Conservation (phyloP, 37 sponge, comb jelly and placozoan species). For the Aplysina aerophoba region DNA sequence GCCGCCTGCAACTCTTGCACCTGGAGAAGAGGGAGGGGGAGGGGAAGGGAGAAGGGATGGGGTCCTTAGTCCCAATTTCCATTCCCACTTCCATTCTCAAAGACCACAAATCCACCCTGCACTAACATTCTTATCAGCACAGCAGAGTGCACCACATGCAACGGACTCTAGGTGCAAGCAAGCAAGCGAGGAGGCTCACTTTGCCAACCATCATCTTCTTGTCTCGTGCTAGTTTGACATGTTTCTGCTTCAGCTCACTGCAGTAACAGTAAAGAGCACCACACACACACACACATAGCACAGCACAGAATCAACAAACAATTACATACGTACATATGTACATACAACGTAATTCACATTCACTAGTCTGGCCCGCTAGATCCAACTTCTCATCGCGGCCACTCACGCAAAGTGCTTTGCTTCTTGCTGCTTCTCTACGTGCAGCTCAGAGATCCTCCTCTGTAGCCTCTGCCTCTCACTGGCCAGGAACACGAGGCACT, state of each 20-base stretch:
- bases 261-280: neutral
- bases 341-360: neutral
- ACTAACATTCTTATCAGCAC: neutral
- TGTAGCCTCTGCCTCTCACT: slow-evolving; percentile 43
- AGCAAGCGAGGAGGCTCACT: slow-evolving; percentile 23
- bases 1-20: slow-evolving; percentile 66
- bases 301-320: neutral
- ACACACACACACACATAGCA: neutral
- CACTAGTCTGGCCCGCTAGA: neutral
- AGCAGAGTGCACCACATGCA: neutral
- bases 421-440: slow-evolving; percentile 84
- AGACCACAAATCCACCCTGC: neutral
- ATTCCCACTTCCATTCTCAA: no score
- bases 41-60: neutral
- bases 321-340: neutral
- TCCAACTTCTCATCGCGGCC: neutral
- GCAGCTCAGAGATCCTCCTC: slow-evolving; percentile 81
- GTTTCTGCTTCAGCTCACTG: slow-evolving; percentile 66
- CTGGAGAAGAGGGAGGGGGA: slow-evolving; percentile 16
- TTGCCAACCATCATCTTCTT: slow-evolving; percentile 81
- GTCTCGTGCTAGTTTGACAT: slow-evolving; percentile 71
- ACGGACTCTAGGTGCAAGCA: no score
- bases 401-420: slow-evolving; percentile 53
- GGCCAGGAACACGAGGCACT: slow-evolving; percentile 85
- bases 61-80: no score